These are phyloP conservation scores for Stylophora pistillata DNA, from an alignment of 64 coral and sea anemone species.

Conservation along the genomic window DNA sequence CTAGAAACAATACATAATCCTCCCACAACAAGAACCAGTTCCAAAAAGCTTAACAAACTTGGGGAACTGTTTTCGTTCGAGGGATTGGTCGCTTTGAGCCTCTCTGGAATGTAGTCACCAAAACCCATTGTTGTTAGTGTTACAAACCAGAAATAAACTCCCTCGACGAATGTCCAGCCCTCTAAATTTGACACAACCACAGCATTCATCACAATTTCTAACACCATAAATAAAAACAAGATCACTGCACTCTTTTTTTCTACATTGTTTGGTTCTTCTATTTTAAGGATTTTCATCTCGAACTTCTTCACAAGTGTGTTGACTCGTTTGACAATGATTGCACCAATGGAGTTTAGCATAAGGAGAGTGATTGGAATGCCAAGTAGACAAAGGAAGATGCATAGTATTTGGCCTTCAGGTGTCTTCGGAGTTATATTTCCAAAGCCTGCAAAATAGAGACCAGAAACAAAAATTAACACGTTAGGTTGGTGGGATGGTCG, in stretches of 20 bases:
- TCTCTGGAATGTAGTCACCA: constrained; percentile 58
- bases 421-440: constrained; percentile 25
- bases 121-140: constrained; percentile 78
- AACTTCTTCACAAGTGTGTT: neutral
- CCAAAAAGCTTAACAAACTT: neutral
- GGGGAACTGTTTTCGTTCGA: neutral
- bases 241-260: constrained; percentile 49
- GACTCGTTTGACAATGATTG: constrained; percentile 11
- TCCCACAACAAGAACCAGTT: neutral
- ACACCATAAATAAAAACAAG: neutral
- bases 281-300: constrained; percentile 22
- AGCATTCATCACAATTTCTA: neutral
- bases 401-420: constrained; percentile 3
- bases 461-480: neutral
- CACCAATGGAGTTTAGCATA: neutral
- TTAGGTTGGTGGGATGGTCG: too few relatives aligned
- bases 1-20: constrained; percentile 54
- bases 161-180: constrained; percentile 48
- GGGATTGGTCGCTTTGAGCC: neutral
- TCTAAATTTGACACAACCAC: neutral
- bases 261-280: neutral
- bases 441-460: neutral
- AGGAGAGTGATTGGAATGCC: constrained; percentile 30
- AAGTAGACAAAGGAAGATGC: neutral
- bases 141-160: constrained; percentile 79